A percentile compares a stretch with the other conserved stretches of the same genome.
These are phyloP conservation scores for Tortrix viridana DNA, from an alignment of 2,888 invertebrate genomes.

Conservation along the genomic window DNA sequence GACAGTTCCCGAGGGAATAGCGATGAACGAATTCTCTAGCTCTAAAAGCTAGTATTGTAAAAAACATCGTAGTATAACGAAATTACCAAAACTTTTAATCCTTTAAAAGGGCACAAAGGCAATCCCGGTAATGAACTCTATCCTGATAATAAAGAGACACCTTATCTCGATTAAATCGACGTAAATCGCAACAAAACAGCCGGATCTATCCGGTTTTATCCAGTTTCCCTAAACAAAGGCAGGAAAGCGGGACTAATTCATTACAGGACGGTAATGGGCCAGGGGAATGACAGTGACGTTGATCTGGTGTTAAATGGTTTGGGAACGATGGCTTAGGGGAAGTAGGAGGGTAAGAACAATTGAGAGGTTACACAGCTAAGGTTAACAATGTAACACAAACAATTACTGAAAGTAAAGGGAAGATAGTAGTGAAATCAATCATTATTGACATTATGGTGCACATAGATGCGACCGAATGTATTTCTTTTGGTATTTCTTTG, in stretches of 20 bases:
- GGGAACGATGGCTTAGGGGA: slow-evolving; percentile 24
- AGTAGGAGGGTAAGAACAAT: background rate
- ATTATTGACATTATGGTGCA: no score
- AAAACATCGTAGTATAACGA: background rate
- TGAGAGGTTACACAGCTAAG: slow-evolving; percentile 3
- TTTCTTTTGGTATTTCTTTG: no score
- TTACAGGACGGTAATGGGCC: slow-evolving; percentile 57
- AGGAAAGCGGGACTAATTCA: slow-evolving; percentile 52
- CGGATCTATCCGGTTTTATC: slow-evolving; percentile 15
- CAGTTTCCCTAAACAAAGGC: slow-evolving; percentile 40
- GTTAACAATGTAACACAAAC: slow-evolving; percentile 11
- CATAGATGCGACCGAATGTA: no score
- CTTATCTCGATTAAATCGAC: slow-evolving; percentile 21
- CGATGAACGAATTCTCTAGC: no score
- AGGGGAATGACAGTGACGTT: slow-evolving; percentile 57
- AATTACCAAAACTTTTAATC: slow-evolving; percentile 9
- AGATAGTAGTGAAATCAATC: no score
- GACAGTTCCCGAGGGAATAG: no score
- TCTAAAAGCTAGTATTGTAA: background rate
- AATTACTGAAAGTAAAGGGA: background rate
- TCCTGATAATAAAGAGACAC: no score
- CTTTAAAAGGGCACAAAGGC: slow-evolving; percentile 14
- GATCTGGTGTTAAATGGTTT: slow-evolving; percentile 45
- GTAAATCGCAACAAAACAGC: slow-evolving; percentile 20
- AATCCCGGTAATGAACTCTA: slow-evolving; percentile 6